Conservation (phyloP, 1,140 invertebrate species). For the Zaprionus ornatus region DNA sequence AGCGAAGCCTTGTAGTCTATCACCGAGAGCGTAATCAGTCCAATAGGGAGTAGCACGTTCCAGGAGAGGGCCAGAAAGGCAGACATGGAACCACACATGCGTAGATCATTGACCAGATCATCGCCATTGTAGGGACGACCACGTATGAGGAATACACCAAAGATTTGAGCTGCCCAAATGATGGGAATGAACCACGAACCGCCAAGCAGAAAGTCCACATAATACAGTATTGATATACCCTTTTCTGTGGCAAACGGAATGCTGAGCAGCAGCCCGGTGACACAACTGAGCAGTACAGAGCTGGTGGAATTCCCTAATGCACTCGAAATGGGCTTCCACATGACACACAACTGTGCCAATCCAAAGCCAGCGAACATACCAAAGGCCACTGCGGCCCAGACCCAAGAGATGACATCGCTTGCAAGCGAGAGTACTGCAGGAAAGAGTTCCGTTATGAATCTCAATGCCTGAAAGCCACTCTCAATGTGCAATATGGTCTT, state of each 20-base stretch:
- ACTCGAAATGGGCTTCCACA: conserved; percentile 87
- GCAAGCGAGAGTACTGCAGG: conserved; percentile 91
- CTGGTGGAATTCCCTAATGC: conserved; percentile 92
- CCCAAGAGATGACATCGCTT: conserved; percentile 83
- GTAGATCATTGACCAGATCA: conserved; percentile 89
- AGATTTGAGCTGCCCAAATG: conserved; percentile 90
- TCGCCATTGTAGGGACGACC: conserved; percentile 94
- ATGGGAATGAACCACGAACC: conserved; percentile 94
- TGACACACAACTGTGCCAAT: conserved; percentile 90
- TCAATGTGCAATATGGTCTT: conserved; percentile 73
- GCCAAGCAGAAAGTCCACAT: conserved; percentile 92
- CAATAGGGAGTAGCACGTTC: conserved; percentile 93
- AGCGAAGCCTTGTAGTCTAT: conserved; percentile 78
- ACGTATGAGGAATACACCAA: conserved; percentile 92
- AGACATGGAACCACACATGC: conserved; percentile 85
- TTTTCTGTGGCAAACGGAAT: conserved; percentile 94
- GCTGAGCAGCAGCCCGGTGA: conserved; percentile 92
- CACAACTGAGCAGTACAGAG: conserved; percentile 93
- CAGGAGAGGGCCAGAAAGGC: conserved; percentile 93
- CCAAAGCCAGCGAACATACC: conserved; percentile 93
- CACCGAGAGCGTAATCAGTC: conserved; percentile 87
- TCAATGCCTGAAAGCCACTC: conserved; percentile 91
- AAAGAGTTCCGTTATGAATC: conserved; percentile 93
- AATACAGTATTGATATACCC: conserved; percentile 93
- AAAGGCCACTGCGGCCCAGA: conserved; percentile 95